A percentile compares a stretch with the other conserved stretches of the same genome.
Conservation (phyloP, 2,888 invertebrate species). For the Eristalis pertinax region DNA sequence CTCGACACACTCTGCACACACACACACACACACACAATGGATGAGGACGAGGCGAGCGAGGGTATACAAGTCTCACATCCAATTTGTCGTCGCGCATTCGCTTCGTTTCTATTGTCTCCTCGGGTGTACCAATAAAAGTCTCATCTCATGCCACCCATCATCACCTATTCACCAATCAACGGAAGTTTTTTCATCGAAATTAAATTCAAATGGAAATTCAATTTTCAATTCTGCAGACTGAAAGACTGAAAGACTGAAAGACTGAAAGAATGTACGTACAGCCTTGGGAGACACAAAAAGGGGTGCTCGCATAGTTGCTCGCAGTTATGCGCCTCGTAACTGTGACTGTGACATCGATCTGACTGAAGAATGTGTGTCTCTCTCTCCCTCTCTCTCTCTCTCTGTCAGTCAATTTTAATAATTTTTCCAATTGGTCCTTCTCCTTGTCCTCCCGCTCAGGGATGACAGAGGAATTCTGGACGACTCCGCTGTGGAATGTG, state of each 20-base stretch:
- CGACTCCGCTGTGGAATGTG: background rate
- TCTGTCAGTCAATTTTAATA: conserved; percentile 52
- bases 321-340: too few species aligned
- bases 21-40: too few species aligned
- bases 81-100: conserved; percentile 36
- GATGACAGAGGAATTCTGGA: background rate
- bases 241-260: conserved; percentile 55
- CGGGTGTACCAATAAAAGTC: conserved; percentile 59
- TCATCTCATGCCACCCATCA: conserved; percentile 41
- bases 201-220: conserved; percentile 64
- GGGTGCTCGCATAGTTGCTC: conserved; percentile 30
- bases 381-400: too few species aligned
- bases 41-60: background rate
- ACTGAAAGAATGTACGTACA: conserved; percentile 42
- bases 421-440: background rate
- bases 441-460: background rate
- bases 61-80: conserved; percentile 51
- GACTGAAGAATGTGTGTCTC: conserved; percentile 12
- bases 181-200: conserved; percentile 20
- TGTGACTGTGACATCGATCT: background rate
- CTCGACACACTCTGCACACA: background rate
- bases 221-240: conserved; percentile 58
- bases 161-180: conserved; percentile 49
- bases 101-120: conserved; percentile 53
- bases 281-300: background rate